Conservation (phyloP, 2,797 vertebrate genomes). For the Falco biarmicus region DNA sequence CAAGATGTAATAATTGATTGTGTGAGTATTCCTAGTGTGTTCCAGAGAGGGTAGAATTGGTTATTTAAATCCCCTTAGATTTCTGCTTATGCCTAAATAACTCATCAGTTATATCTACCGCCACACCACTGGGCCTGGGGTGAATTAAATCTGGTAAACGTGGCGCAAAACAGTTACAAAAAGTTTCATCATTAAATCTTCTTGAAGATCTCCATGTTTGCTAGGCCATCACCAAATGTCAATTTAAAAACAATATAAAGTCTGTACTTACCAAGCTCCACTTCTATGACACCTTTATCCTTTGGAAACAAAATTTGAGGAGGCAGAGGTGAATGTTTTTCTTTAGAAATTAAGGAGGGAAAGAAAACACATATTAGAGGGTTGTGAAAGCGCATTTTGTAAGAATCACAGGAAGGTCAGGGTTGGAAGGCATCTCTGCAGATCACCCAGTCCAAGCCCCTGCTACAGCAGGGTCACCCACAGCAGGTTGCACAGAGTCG, state of each 20-base stretch:
- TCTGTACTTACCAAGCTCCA: slow-evolving; percentile 54
- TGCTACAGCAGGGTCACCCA: no score
- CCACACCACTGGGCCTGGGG: neutral
- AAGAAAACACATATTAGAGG: slow-evolving; percentile 1
- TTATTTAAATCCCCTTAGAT: neutral
- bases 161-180: neutral
- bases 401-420: neutral
- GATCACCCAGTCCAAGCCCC: no score
- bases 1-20: neutral
- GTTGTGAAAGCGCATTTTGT: neutral
- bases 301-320: slow-evolving; percentile 57
- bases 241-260: neutral
- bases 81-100: neutral
- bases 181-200: neutral
- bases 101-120: neutral
- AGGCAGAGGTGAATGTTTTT: neutral
- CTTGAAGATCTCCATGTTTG: neutral
- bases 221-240: neutral
- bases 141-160: neutral
- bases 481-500: no score
- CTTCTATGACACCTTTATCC: slow-evolving; percentile 21
- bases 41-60: neutral
- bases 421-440: no score
- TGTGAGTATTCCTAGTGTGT: neutral
- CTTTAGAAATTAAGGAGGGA: neutral